Evolutionary conservation across 2,888 invertebrate genomes (phyloP).

Genomic region (Neoscelio sp.): DNA sequence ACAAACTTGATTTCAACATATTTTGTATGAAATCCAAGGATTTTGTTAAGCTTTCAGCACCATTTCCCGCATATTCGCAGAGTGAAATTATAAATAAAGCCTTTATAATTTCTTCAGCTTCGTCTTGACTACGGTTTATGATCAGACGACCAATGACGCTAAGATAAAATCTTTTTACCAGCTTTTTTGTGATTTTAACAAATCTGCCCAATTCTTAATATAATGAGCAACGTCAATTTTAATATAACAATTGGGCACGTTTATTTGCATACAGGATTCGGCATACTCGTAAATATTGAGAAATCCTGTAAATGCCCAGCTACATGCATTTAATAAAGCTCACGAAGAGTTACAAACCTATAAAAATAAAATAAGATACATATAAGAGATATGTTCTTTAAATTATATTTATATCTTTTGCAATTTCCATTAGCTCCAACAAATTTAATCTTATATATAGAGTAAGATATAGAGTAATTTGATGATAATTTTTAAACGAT

Average conservation of each 20-base stretch:
- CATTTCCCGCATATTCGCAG: constrained; percentile 9
- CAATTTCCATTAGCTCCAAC: too few relatives aligned
- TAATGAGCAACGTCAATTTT: constrained; percentile 67
- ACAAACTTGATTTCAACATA: not conserved
- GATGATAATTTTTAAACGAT: not conserved
- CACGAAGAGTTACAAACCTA: constrained; percentile 33
- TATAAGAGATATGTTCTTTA: not conserved
- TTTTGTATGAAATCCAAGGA: not conserved
- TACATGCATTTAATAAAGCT: constrained; percentile 43
- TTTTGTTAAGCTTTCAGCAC: constrained; percentile 7
- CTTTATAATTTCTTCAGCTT: constrained; percentile 6
- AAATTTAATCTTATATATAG: too few relatives aligned
- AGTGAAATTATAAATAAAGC: constrained; percentile 5
- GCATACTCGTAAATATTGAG: constrained; percentile 50
- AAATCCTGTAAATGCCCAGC: constrained; percentile 37
- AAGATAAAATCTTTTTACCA: constrained; percentile 19
- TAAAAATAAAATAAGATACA: constrained; percentile 2
- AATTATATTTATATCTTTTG: too few relatives aligned
- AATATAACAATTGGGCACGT: constrained; percentile 49
- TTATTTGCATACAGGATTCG: constrained; percentile 25
- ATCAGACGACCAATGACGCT: constrained; percentile 2
- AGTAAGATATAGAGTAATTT: too few relatives aligned
- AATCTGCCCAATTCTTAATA: constrained; percentile 51
- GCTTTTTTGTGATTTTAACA: too few relatives aligned
- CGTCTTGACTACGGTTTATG: not conserved